phyloP scores from a whole-genome alignment of 2,113 vertebrate species.

The Tetrao urogallus region DNA sequence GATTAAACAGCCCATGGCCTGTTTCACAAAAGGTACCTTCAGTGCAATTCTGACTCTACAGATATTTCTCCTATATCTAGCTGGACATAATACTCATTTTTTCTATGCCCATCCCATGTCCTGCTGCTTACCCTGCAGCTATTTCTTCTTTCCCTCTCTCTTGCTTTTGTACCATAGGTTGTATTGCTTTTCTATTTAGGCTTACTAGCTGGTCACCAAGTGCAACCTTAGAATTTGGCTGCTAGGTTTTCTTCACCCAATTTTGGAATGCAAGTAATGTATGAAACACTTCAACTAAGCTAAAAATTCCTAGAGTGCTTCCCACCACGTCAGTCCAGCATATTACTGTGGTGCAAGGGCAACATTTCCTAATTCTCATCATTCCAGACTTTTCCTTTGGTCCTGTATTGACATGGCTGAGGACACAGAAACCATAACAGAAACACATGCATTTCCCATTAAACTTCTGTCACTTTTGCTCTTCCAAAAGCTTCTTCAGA shows the following conservation, averaged over 20 bases:
- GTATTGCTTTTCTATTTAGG: not conserved
- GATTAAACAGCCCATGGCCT: not conserved
- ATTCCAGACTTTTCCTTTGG: not conserved
- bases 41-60: not conserved
- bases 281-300: not conserved
- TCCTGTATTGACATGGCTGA: not conserved
- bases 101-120: not conserved
- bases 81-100: not conserved
- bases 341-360: not conserved
- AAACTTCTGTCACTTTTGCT: not conserved
- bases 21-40: not conserved
- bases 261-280: not conserved
- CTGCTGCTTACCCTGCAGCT: not conserved
- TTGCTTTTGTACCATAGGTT: not conserved
- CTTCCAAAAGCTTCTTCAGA: not conserved
- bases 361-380: fast-evolving
- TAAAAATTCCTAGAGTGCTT: not conserved
- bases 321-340: not conserved
- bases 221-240: not conserved
- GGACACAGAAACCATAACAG: not conserved
- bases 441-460: not conserved
- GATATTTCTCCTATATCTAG: not conserved
- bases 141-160: not conserved
- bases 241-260: not conserved
- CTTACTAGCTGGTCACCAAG: not conserved